Evolutionary conservation across 2,797 vertebrate genomes (phyloP), one percentile per base, ranked within the genome.

Genomic region (Acanthurus leucopareius): DNA sequence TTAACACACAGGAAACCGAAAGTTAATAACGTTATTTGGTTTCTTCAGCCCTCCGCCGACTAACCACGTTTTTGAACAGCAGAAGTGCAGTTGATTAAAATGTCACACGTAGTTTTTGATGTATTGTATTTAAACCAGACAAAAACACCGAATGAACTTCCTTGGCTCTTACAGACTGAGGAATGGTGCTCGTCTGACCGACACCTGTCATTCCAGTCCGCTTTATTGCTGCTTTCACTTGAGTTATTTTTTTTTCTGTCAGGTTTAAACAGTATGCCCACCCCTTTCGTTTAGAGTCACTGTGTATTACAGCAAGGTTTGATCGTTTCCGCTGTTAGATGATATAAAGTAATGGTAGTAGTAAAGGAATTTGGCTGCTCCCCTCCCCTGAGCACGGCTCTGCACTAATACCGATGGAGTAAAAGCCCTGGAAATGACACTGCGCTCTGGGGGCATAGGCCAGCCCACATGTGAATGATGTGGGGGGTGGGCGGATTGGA

Each of bases 401-500:
- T 64, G 69, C 47, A 22, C 69, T 72, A 57, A 85, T 82, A 66
- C 79, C 77, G 25, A 60, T 63, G 61, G 72, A 82, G 89, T 75
- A 80, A 76, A 86, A 90, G 85, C 73, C 77, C 69, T 87, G 87
- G 78, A 83, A 88, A 86, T 87, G 88, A 91, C 88, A 85, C 74
- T 48, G 71, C 66, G 73, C 69, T 86, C 69, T 32, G 47, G 58
- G 84, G 82, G 81, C 77, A 88, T 86, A 90, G 82, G 75, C 81
- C 89, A 90, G 87, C 77, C 68, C 88, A 80, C 86, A 44, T 91
- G 85, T 87, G 89, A 86, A 86, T 90, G 80, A 85, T 85, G 89
- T 88, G 69, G 88, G 78, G 86, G 84, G 88, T 82, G 83, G 89
- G 84, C 79, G 89, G 86, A 78, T 84, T 86, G 85, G 77, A 84